Percentiles rank a stretch among this genome's conserved stretches.
These are phyloP conservation scores for Hemicrepidius hirtus DNA, from an alignment of 2,888 invertebrate species.

Conservation along the genomic window DNA sequence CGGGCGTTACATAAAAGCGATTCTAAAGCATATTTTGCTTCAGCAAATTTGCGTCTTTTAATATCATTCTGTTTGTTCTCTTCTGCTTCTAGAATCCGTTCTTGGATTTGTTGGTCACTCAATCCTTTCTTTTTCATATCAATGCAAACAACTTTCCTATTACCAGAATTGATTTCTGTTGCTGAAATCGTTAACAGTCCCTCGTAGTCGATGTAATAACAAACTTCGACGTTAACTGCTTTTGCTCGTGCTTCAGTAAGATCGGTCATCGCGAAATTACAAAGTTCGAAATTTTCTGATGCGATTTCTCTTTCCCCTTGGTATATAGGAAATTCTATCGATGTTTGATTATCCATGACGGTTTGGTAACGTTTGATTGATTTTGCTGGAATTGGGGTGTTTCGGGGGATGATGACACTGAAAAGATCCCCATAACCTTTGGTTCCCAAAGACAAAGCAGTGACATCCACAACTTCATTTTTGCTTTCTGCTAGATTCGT, in stretches of 20 bases:
- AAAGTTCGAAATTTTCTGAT: conserved; percentile 47
- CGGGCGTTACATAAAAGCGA: not conserved
- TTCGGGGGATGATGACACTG: conserved; percentile 52
- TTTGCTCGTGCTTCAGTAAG: conserved; percentile 37
- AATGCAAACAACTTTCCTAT: conserved; percentile 52
- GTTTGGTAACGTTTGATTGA: conserved; percentile 19
- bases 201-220: conserved; percentile 50
- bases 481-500: conserved; percentile 52
- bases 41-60: conserved; percentile 47
- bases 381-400: conserved; percentile 32
- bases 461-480: conserved; percentile 57
- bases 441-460: conserved; percentile 59
- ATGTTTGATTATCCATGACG: conserved; percentile 38
- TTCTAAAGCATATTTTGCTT: conserved; percentile 52
- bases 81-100: conserved; percentile 45
- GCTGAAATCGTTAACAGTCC: conserved; percentile 57
- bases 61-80: conserved; percentile 47
- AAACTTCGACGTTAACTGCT: conserved; percentile 39
- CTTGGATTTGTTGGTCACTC: conserved; percentile 52
- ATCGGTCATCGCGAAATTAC: conserved; percentile 40
- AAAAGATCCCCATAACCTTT: conserved; percentile 52
- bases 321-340: conserved; percentile 46
- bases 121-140: conserved; percentile 48
- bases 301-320: conserved; percentile 47
- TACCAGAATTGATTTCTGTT: conserved; percentile 46